Percentiles rank a stretch among this genome's conserved stretches.
phyloP scores from a whole-genome alignment of 2,797 vertebrate species.

The Sebastes reedi region DNA sequence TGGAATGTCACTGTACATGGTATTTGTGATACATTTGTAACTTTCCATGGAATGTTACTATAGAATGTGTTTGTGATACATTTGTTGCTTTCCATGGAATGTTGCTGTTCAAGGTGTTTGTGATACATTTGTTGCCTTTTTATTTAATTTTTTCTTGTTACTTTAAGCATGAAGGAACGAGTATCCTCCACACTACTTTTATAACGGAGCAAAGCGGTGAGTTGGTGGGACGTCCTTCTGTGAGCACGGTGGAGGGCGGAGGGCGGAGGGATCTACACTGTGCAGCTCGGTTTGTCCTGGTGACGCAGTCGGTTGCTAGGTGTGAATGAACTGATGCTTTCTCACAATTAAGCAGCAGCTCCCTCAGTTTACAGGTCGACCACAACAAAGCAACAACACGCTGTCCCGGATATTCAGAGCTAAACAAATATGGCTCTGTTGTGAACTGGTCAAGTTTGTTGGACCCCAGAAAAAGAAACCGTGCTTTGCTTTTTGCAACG shows the following conservation, averaged over 20 bases:
- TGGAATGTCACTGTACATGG: accelerated
- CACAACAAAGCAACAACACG: slow-evolving; percentile 83
- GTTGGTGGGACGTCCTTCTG: slow-evolving; percentile 50
- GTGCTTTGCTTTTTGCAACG: slow-evolving; percentile 88
- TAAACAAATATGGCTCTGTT: slow-evolving; percentile 82
- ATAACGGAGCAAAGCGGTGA: neutral
- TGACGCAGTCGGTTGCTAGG: slow-evolving; percentile 88
- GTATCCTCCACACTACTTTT: neutral
- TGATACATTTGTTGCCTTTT: too few relatives aligned
- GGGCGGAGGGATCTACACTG: slow-evolving; percentile 54
- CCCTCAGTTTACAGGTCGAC: slow-evolving; percentile 82
- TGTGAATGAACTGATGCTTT: slow-evolving; percentile 84
- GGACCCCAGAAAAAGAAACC: slow-evolving; percentile 66
- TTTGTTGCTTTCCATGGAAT: neutral
- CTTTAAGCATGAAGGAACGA: neutral
- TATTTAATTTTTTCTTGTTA: neutral
- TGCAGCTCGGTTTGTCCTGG: slow-evolving; percentile 43
- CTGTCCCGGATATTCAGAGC: slow-evolving; percentile 73
- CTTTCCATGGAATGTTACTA: too few relatives aligned
- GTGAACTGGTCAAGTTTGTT: slow-evolving; percentile 62
- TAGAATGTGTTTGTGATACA: too few relatives aligned
- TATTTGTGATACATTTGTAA: too few relatives aligned
- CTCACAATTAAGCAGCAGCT: slow-evolving; percentile 72
- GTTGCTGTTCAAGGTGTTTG: too few relatives aligned
- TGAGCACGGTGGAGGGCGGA: neutral